Base-by-base conservation (phyloP, 2,888 invertebrate species). In the Synergus gifuensis region DNA sequence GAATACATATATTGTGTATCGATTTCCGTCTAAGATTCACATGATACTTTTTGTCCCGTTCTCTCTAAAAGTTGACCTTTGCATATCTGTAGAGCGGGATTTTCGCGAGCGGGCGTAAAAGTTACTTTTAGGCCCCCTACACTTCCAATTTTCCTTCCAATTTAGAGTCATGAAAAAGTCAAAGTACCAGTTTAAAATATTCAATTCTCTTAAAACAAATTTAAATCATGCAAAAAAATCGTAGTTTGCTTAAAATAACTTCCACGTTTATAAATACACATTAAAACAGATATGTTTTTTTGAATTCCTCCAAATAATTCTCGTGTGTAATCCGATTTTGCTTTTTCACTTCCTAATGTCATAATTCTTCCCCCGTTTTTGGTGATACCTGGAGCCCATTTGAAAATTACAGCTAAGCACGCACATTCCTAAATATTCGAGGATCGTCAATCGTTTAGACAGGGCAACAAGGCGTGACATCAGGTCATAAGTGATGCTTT, bases 401-500 rank as follows among this genome's bases (percentile, higher is more conserved):
- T 22, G 18, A 60, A 5, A 22, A 60, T 60, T 22, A 60, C 22
- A 22, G 60, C 60, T 22, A 22, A 60, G 22, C 60, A 60, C 18
- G 60, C 60, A 60, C 22, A 60, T 18, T 12, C 60, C 22, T 18
- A 22, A 2, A 11, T 82, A 82, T 83, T 80, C 69, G 78, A 81
- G 78, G 76, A 81, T 81, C 82, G 81, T 83, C 81, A 80, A 83
- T 82, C 81, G 81, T 76, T 67, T 58, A 69, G 78, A 79, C 78
- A 76, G 69, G 79, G 49, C 77, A 79, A 79, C 79, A 77, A 82
- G 82, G 81, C 79, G 83, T 82, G 80, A 79, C 80, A 79, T 81
- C 80, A 77, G 82, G 80, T 78, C 79, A 81, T 82, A 81, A 85
- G 81, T 78, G 73, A 81, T 81, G 79, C 78, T 81, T 81, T 84